A percentile compares a stretch with the other conserved stretches of the same genome.
Conservation (phyloP, 2,113 vertebrate genomes). For the Burhinus oedicnemus region DNA sequence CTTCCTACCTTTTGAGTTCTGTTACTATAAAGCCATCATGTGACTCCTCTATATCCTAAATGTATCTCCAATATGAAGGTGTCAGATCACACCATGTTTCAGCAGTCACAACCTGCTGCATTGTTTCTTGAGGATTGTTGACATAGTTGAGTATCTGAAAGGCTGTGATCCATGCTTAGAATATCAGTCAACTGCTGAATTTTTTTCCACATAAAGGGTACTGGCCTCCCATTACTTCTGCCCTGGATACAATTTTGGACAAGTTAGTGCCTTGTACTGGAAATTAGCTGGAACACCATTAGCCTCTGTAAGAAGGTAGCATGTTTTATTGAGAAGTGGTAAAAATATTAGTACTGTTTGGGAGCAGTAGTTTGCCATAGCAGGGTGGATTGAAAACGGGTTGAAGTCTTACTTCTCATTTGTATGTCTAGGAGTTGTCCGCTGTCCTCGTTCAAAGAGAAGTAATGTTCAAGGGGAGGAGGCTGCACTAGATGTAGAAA, state of each 20-base stretch:
- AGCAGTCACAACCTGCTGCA: background rate
- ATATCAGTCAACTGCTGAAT: background rate
- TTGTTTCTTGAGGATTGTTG: background rate
- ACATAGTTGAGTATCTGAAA: background rate
- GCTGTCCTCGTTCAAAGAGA: constrained; percentile 67
- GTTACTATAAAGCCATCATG: background rate
- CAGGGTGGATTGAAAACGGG: background rate
- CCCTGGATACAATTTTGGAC: background rate
- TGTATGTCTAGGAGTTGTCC: constrained; percentile 74
- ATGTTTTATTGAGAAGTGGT: background rate
- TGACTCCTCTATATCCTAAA: background rate
- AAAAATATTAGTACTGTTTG: background rate
- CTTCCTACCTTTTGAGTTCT: background rate
- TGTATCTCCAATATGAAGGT: background rate
- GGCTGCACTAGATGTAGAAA: constrained; percentile 42
- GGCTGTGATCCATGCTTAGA: background rate
- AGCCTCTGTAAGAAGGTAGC: background rate
- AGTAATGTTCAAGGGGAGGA: constrained; percentile 25
- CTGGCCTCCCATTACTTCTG: background rate
- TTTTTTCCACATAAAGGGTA: background rate
- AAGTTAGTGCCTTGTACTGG: background rate
- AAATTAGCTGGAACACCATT: background rate
- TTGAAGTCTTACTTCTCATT: background rate
- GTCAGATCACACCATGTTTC: background rate
- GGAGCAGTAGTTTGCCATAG: background rate